These are phyloP conservation scores for Cyrtodaria siliqua DNA, from an alignment of 2,888 invertebrate genomes.

Conservation along the genomic window DNA sequence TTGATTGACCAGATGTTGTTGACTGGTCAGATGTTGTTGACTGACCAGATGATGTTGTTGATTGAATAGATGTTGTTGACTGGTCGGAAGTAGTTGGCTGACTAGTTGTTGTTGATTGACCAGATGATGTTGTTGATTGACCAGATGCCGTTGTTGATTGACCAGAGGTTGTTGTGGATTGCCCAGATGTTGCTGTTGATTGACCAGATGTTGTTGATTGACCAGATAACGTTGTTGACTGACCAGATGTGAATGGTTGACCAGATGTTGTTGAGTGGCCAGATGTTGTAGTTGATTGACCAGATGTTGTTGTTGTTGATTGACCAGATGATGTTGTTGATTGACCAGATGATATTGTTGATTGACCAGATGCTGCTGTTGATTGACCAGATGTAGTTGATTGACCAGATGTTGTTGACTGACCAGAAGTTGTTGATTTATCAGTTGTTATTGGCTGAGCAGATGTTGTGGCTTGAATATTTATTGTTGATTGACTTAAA, in stretches of 20 bases:
- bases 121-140: background rate
- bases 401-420: background rate
- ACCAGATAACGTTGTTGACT: slow-evolving; percentile 6
- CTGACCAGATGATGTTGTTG: slow-evolving; percentile 4
- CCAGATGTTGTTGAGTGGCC: slow-evolving; percentile 1
- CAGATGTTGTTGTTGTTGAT: slow-evolving; percentile 2
- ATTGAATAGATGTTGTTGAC: background rate
- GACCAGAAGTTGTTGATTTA: background rate
- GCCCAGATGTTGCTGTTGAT: background rate
- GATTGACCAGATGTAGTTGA: background rate
- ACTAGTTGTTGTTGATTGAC: slow-evolving; percentile 7
- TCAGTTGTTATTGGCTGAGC: background rate
- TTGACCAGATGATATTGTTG: background rate
- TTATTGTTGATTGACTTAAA: background rate
- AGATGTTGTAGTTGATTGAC: background rate
- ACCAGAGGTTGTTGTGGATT: background rate
- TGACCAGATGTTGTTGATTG: background rate
- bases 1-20: slow-evolving; percentile 1
- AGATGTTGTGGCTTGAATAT: background rate
- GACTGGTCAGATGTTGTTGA: background rate
- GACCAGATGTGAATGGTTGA: background rate
- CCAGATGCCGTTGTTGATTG: background rate
- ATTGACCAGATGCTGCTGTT: background rate
- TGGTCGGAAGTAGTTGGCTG: slow-evolving; percentile 7
- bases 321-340: background rate